Conservation (phyloP, 2,888 invertebrate species). For the Gastracanthus pulcherrimus region DNA sequence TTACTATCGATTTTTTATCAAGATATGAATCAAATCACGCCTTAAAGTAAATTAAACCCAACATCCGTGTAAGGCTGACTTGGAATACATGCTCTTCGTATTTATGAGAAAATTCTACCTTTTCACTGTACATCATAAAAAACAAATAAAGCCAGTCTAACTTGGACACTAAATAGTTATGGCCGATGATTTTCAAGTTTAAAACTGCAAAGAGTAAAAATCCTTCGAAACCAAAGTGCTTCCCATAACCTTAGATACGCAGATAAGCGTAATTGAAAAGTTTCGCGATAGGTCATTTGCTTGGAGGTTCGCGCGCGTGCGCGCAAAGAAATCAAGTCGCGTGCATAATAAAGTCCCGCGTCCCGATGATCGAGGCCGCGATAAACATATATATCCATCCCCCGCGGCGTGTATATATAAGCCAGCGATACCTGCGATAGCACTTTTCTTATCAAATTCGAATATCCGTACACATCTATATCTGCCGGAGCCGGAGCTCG, state of each 20-base stretch:
- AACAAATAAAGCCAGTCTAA: too few relatives aligned
- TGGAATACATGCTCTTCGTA: too few relatives aligned
- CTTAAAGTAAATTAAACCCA: too few relatives aligned
- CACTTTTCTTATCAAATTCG: background rate
- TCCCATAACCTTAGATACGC: background rate
- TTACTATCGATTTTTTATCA: too few relatives aligned
- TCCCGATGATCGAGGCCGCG: background rate
- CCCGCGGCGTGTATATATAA: background rate
- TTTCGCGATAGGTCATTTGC: background rate
- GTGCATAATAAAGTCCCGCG: too few relatives aligned
- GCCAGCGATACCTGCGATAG: background rate
- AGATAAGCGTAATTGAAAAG: background rate
- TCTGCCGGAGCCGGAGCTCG: background rate
- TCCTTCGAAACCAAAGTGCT: background rate
- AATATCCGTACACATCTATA: too few relatives aligned
- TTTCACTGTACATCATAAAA: too few relatives aligned
- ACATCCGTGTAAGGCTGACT: too few relatives aligned
- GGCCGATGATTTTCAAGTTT: too few relatives aligned
- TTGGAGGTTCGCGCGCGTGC: background rate
- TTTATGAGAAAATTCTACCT: too few relatives aligned
- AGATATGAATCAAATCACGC: too few relatives aligned
- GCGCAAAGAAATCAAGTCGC: too few relatives aligned
- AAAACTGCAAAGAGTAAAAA: background rate
- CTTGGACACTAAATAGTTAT: background rate
- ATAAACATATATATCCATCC: background rate